A percentile compares a stretch with the other conserved stretches of the same genome.
Evolutionary conservation across 2,113 vertebrate species (phyloP).

Genomic region (Callocephalon fimbriatum): DNA sequence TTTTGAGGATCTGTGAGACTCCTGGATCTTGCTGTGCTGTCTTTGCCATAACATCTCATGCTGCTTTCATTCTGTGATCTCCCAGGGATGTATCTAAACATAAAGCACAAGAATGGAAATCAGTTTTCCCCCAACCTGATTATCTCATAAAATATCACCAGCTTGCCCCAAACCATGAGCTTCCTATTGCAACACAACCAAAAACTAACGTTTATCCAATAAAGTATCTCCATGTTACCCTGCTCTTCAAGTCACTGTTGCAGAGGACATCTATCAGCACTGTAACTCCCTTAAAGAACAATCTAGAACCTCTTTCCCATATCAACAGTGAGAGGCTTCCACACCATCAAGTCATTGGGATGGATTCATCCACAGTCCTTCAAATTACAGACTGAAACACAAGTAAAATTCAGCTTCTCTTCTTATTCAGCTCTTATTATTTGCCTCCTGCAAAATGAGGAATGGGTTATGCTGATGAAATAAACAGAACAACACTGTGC

Average conservation of each 20-base stretch:
- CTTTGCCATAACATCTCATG: slow-evolving; percentile 42
- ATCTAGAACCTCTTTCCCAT: neutral
- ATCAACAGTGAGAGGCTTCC: neutral
- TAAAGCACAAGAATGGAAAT: slow-evolving; percentile 8
- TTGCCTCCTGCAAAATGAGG: neutral
- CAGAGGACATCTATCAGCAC: neutral
- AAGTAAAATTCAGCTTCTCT: neutral
- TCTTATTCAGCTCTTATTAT: neutral
- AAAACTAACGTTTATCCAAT: neutral
- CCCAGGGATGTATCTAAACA: slow-evolving; percentile 29
- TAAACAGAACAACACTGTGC: neutral
- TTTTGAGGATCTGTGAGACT: slow-evolving; percentile 12
- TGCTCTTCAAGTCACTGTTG: neutral
- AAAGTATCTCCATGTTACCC: neutral
- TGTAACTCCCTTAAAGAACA: neutral
- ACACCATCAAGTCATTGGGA: neutral
- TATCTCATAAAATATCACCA: neutral
- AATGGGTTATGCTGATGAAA: neutral
- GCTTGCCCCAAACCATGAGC: neutral
- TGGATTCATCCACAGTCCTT: neutral
- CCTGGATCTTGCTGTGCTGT: slow-evolving; percentile 15
- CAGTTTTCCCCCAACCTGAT: neutral
- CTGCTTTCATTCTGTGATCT: slow-evolving; percentile 43
- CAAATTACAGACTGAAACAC: neutral
- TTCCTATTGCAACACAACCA: neutral